phyloP scores from a whole-genome alignment of 2,113 vertebrate species.

The Hiodon tergisus region DNA sequence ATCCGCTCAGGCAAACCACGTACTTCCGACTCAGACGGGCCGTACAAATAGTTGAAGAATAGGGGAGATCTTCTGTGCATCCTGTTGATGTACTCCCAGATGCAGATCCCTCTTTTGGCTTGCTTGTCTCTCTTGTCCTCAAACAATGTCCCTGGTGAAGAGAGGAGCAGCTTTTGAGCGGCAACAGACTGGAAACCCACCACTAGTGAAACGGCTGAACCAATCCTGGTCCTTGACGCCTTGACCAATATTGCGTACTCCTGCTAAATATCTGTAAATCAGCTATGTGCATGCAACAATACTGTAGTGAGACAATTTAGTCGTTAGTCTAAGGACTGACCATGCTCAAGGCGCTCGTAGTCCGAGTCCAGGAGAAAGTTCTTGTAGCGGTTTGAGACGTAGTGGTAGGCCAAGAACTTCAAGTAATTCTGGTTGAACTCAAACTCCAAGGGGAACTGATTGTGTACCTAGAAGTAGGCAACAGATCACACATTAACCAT shows the following conservation, averaged over 20 bases:
- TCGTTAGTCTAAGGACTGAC: slow-evolving; percentile 59
- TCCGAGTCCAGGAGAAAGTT: slow-evolving; percentile 97
- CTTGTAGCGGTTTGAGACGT: slow-evolving; percentile 95
- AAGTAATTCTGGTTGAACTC: slow-evolving; percentile 98
- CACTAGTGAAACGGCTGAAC: too few relatives aligned
- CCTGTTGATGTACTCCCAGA: slow-evolving; percentile 92
- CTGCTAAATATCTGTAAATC: too few relatives aligned
- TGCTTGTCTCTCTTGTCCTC: slow-evolving; percentile 96
- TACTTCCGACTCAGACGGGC: slow-evolving; percentile 72
- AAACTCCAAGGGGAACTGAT: slow-evolving; percentile 90
- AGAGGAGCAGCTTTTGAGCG: slow-evolving; percentile 20
- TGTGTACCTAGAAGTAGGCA: slow-evolving; percentile 74
- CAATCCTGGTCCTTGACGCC: too few relatives aligned
- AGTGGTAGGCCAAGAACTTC: slow-evolving; percentile 96
- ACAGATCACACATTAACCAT: slow-evolving; percentile 12
- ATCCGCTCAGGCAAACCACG: too few relatives aligned
- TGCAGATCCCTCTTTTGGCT: slow-evolving; percentile 83
- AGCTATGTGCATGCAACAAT: too few relatives aligned
- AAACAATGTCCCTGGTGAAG: slow-evolving; percentile 78
- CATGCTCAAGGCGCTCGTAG: slow-evolving; percentile 93
- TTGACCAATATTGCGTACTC: too few relatives aligned
- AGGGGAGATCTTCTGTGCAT: slow-evolving; percentile 85
- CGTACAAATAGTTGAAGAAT: slow-evolving; percentile 96
- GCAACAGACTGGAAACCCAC: background rate
- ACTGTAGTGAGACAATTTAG: too few relatives aligned